Base-by-base conservation (phyloP, 2,797 vertebrate genomes). In the Falco berigora region DNA sequence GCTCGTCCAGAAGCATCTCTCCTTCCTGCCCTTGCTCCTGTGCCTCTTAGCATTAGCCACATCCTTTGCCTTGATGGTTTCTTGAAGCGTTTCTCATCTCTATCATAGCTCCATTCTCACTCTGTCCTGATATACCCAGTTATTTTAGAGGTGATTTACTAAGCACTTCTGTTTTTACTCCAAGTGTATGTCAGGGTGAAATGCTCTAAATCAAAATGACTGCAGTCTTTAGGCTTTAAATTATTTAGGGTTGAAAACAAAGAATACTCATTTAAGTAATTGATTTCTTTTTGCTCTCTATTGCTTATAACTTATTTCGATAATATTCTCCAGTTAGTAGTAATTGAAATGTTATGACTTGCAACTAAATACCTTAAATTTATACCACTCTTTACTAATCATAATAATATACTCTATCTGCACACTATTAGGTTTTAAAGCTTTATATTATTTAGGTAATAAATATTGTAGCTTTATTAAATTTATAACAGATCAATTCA, bases 261-360 rank as follows among this genome's bases (percentile, higher is more conserved):
- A 53, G 44, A 83, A 53, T 68, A n/a, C 8, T 90, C 27, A n/a
- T 72, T 58, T 44, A 95, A 84, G 47, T 80, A 84, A 84, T 25
- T 80, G 27, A 83, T 91, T 91, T 91, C 6, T 72, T 82, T 84
- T 92, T 95, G 58, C 56, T 67, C 34, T 62, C 23, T 72, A 49
- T 88, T 91, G 22, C n/a, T 40, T 83, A 12, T 75, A 86, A 69
- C 55, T 91, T 91, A 81, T 66, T 91, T 90, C 69, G 9, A 5
- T 91, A 81, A 88, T 81, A 78, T 83, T 88, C 30, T 84, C 18
- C 5, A 36, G 46, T 68, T 83, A 91, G 53, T 94, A 80, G 61
- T 92, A 94, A 96, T 40, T 81, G 66, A 86, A 92, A n/a, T 62
- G 52, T 85, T 93, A 50, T 47, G 69, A 88, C 67, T 90, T 94